Percentiles rank a stretch among this genome's conserved stretches.
phyloP scores from a whole-genome alignment of 2,888 invertebrate genomes.

The Nephrotoma appendiculata region DNA sequence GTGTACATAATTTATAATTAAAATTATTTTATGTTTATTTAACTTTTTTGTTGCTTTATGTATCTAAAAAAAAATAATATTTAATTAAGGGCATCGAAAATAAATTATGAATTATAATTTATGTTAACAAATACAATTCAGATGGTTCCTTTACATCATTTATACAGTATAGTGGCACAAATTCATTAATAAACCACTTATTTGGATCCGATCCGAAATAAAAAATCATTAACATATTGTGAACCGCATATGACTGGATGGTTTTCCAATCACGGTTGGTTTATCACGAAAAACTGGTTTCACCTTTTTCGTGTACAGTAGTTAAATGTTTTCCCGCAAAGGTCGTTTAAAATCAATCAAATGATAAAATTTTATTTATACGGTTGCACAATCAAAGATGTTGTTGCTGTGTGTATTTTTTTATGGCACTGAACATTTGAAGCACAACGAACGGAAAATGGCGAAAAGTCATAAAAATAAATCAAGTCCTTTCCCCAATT shows the following conservation, averaged over 20 bases:
- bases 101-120: not conserved
- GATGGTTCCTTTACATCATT: not conserved
- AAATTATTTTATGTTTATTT: not conserved
- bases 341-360: not conserved
- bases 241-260: no score
- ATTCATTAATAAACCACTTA: no score
- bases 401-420: not conserved
- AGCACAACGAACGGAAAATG: not conserved
- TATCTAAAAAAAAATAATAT: not conserved
- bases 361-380: not conserved
- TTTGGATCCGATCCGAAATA: not conserved
- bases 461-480: not conserved
- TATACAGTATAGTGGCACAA: no score
- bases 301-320: no score
- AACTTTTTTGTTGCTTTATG: not conserved
- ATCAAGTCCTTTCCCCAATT: not conserved
- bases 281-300: no score
- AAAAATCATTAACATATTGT: no score
- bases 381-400: not conserved
- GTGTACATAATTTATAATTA: not conserved
- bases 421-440: not conserved
- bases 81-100: not conserved
- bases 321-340: not conserved
- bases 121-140: not conserved
- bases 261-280: no score